These are phyloP conservation scores for Drosophila ogumai DNA, from an alignment of 1,140 invertebrate genomes.

Conservation along the genomic window DNA sequence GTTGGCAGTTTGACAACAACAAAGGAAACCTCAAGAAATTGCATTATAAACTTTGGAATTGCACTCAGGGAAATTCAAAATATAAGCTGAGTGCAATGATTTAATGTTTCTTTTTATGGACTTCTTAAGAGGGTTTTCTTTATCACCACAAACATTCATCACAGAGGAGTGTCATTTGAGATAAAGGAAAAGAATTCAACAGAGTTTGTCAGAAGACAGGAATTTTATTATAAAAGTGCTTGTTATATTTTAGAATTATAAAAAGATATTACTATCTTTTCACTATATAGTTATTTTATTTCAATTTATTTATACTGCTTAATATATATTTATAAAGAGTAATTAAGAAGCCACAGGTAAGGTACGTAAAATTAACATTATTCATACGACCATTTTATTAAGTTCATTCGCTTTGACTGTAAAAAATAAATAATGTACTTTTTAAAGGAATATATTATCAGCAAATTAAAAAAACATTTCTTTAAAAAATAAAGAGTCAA, in stretches of 20 bases:
- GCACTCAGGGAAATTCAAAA: constrained; percentile 9
- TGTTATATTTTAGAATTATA: background rate
- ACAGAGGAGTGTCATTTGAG: background rate
- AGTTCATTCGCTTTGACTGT: constrained; percentile 1
- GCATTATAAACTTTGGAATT: background rate
- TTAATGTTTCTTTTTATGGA: constrained; percentile 1
- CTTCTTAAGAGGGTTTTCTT: constrained; percentile 8
- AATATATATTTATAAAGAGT: background rate
- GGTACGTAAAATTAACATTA: background rate
- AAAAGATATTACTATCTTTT: background rate
- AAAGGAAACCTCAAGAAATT: constrained; percentile 22
- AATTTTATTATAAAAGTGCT: background rate
- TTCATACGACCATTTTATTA: background rate
- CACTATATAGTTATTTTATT: too few species aligned
- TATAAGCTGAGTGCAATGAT: background rate
- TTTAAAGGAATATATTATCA: background rate
- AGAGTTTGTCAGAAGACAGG: background rate
- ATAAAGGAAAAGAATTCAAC: background rate
- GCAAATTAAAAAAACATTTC: background rate
- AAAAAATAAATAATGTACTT: background rate
- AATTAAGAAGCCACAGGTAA: background rate
- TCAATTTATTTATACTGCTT: background rate
- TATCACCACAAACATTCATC: constrained; percentile 1
- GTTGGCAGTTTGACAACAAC: constrained; percentile 5
- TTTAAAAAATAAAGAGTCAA: background rate